Percentiles rank a stretch among this genome's conserved stretches.
These are phyloP conservation scores for Carpatolechia fugitivella DNA, from an alignment of 2,888 invertebrate species.

Conservation along the genomic window DNA sequence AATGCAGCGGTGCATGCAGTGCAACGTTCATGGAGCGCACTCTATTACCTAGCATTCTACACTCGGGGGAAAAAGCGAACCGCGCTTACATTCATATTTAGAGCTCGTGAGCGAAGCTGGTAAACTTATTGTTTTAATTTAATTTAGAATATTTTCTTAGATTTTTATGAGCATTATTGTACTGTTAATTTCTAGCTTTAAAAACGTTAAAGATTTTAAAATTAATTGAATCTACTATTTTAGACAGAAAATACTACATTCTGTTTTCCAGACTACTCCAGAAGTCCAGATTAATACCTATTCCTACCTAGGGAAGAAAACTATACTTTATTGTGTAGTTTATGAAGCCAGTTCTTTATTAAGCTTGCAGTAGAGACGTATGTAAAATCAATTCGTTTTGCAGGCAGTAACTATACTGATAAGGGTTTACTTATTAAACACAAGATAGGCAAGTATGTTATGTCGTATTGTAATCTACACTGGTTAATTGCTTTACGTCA, in stretches of 20 bases:
- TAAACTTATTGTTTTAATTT: neutral
- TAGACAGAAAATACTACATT: too few species aligned
- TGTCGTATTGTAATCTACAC: neutral
- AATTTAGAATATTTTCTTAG: too few species aligned
- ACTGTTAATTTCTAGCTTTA: too few species aligned
- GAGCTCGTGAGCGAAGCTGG: neutral
- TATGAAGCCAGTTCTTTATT: too few species aligned
- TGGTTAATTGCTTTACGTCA: too few species aligned
- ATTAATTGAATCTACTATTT: too few species aligned
- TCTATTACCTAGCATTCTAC: constrained; percentile 2
- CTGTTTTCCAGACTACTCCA: too few species aligned
- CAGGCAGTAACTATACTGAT: neutral
- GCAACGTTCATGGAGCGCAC: neutral
- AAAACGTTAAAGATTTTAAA: too few species aligned
- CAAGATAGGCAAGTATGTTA: neutral
- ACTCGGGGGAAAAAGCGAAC: neutral
- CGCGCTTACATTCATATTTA: neutral
- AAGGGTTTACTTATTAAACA: neutral
- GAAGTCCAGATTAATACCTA: too few species aligned
- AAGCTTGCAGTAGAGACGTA: neutral
- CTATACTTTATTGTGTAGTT: too few species aligned
- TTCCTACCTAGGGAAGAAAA: too few species aligned
- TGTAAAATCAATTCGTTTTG: neutral
- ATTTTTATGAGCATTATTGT: too few species aligned
- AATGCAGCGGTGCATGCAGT: neutral